Percentiles rank a stretch among this genome's conserved stretches.
Conservation (phyloP, 1,140 invertebrate species). For the Anastatus disparis region DNA sequence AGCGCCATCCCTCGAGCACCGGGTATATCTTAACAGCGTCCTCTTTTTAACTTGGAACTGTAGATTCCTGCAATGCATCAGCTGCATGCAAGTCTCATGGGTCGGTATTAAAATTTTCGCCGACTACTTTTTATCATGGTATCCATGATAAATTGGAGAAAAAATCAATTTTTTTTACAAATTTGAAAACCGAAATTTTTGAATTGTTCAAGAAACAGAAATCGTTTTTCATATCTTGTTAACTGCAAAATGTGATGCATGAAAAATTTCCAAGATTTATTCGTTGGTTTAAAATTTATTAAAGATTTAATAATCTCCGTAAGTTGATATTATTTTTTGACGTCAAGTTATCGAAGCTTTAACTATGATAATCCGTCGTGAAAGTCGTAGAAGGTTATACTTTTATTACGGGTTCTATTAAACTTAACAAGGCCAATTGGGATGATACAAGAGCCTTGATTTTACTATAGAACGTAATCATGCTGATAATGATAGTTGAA, state of each 20-base stretch:
- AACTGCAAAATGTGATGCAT: too few relatives aligned
- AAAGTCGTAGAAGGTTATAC: conserved; percentile 49
- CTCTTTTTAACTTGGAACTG: neutral
- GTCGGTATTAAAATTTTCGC: conserved; percentile 3
- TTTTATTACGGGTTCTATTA: conserved; percentile 62
- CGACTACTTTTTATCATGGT: too few relatives aligned
- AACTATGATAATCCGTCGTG: conserved; percentile 26
- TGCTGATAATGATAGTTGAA: conserved; percentile 50
- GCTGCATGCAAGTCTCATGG: neutral
- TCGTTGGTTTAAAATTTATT: too few relatives aligned
- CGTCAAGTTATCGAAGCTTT: conserved; percentile 15
- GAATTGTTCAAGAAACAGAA: too few relatives aligned
- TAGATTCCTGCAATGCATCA: conserved; percentile 25
- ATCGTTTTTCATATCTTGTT: too few relatives aligned
- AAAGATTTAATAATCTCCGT: too few relatives aligned
- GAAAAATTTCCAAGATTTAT: too few relatives aligned
- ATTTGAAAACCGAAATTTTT: too few relatives aligned
- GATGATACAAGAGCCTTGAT: conserved; percentile 61
- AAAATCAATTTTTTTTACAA: too few relatives aligned
- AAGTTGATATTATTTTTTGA: too few relatives aligned
- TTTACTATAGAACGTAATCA: conserved; percentile 56
- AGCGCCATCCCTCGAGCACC: neutral
- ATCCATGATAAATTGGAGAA: too few relatives aligned
- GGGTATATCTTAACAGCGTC: neutral
- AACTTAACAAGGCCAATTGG: conserved; percentile 64